These are phyloP conservation scores for Halichoerus grypus DNA, from an alignment of 2,113 vertebrate genomes.

Conservation along the genomic window DNA sequence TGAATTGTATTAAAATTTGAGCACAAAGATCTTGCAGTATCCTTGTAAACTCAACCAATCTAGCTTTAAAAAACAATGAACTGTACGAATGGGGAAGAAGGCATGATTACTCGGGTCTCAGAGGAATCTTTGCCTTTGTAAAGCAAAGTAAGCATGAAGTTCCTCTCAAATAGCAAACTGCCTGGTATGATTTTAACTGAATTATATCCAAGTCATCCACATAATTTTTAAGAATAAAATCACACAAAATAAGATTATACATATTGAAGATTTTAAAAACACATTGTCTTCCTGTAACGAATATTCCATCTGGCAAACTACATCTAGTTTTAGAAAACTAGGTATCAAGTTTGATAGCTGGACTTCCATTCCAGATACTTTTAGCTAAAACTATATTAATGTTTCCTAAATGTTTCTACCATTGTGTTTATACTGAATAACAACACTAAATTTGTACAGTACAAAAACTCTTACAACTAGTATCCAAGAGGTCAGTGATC, in stretches of 20 bases:
- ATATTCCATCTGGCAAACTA: background rate
- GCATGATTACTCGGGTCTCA: background rate
- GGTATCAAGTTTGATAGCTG: background rate
- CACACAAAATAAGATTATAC: background rate
- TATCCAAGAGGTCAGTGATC: background rate
- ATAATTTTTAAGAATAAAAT: constrained; percentile 19
- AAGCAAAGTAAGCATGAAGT: background rate
- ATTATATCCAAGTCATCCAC: background rate
- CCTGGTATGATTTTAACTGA: background rate
- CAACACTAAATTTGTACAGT: background rate
- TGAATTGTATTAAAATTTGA: constrained; percentile 47
- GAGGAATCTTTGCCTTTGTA: background rate
- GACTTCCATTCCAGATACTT: background rate
- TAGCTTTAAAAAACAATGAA: background rate
- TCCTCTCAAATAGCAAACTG: background rate
- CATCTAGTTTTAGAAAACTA: constrained; percentile 29
- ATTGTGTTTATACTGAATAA: background rate
- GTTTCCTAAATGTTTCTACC: background rate
- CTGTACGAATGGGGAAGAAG: background rate
- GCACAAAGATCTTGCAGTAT: background rate
- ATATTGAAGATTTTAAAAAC: background rate
- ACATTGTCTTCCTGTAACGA: background rate
- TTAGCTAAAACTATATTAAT: background rate
- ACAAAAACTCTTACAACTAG: constrained; percentile 6
- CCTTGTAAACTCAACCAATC: background rate